These are phyloP conservation scores for Hirtodrosophila trivittata DNA, from an alignment of 2,888 invertebrate species.

Conservation along the genomic window DNA sequence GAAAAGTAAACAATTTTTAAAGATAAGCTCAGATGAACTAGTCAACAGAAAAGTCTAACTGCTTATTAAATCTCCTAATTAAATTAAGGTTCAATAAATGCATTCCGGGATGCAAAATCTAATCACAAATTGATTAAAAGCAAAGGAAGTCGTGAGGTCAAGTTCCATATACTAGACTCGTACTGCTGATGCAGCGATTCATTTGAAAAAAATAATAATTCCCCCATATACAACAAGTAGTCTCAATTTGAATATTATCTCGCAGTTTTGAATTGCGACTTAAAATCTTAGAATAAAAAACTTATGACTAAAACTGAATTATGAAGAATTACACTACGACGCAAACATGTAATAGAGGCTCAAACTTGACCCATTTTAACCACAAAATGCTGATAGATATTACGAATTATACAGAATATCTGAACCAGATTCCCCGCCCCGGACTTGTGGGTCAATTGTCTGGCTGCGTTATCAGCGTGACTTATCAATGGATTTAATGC, in stretches of 20 bases:
- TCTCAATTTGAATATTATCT: no score
- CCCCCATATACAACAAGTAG: no score
- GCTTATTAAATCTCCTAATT: no score
- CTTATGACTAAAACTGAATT: background rate
- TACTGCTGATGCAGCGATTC: no score
- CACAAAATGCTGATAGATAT: background rate
- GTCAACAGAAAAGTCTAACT: no score
- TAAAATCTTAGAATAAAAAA: constrained; percentile 4
- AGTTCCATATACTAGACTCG: no score
- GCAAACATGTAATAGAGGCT: no score
- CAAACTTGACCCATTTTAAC: constrained; percentile 52
- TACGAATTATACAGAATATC: background rate
- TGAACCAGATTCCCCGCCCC: constrained; percentile 4
- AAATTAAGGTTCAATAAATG: no score
- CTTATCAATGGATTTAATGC: constrained; percentile 36
- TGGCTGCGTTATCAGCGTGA: constrained; percentile 11
- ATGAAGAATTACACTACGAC: constrained; percentile 15
- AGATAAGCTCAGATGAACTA: no score
- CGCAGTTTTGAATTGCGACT: constrained; percentile 31
- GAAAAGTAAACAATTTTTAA: no score
- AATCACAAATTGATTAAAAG: background rate
- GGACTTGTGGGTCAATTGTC: background rate
- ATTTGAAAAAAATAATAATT: no score
- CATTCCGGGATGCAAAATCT: background rate
- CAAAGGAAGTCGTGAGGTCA: constrained; percentile 31